Base-by-base conservation (phyloP, 2,113 vertebrate genomes). In the Coptodon rendalli region DNA sequence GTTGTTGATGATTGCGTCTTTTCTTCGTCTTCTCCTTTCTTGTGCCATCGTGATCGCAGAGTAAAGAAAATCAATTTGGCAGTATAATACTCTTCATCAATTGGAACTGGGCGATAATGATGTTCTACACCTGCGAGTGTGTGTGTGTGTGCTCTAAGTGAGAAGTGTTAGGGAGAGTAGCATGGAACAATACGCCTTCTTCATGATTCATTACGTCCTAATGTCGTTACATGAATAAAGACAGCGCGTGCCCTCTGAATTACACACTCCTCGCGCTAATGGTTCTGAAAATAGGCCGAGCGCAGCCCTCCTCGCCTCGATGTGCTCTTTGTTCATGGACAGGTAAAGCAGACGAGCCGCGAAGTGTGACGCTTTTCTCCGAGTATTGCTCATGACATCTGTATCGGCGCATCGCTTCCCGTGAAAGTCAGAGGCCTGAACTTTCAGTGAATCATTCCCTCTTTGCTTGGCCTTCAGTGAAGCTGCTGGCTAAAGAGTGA, bases 181-280 rank as follows among this genome's bases (percentile, higher is more conserved):
- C 59, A 78, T 90, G 93, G 95, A 95, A 95, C 95, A 95, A 95
- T 94, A 34, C 86, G 56, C 84, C 90, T 56, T 48, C 90, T 93
- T 95, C 94, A 94, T 95, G 94, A 96, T 92, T 95, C 94, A 96
- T 96, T 95, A 95, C 88, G 66, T 87, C 63, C 91, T 96, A 94
- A 95, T 94, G 93, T 91, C 48, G 88, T 54, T 6, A 80, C 31
- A 78, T 89, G 92, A 91, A 93, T 91, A 88, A 93, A 95, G 94
- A 88, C 87, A 71, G 71, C 45, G 29, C 63, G 5, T 89, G 82
- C 63, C 82, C 54, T 63, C 22, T 84, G 90, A 93, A 93, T 95
- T 91, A 90, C 90, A 91, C 93, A 80, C 87, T 52, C 29, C 83
- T 85, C 89, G 61, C 92, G 2, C 93, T 95, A 94, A 95, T 94